These are phyloP conservation scores for Hypomecis atomaria DNA, from an alignment of 2,888 invertebrate genomes.

Conservation along the genomic window DNA sequence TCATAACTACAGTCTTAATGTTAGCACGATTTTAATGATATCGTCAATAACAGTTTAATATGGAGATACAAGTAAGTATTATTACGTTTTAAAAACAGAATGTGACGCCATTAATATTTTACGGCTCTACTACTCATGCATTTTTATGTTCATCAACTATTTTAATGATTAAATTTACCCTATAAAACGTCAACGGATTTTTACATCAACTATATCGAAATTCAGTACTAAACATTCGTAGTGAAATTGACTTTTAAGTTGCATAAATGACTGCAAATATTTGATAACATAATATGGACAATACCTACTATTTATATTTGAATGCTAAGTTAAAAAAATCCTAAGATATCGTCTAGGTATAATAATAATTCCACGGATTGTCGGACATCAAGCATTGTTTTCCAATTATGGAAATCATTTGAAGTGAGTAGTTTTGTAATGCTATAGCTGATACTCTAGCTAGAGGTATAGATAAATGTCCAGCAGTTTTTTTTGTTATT, in stretches of 20 bases:
- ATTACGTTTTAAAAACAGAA: slow-evolving; percentile 8
- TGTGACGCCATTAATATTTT: slow-evolving; percentile 8
- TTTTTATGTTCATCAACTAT: slow-evolving; percentile 11
- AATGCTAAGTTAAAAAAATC: no score
- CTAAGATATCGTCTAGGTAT: no score
- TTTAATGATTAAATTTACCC: slow-evolving; percentile 4
- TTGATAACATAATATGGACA: no score
- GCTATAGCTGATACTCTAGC: neutral
- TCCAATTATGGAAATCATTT: no score
- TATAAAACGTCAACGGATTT: slow-evolving; percentile 5
- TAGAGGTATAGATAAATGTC: neutral
- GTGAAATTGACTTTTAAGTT: no score
- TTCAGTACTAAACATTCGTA: no score
- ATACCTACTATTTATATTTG: no score
- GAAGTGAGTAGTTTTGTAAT: no score
- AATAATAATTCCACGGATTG: no score
- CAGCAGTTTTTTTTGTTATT: neutral
- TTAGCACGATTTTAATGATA: slow-evolving; percentile 9
- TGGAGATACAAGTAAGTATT: neutral
- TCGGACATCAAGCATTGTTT: no score
- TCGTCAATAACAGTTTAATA: slow-evolving; percentile 6
- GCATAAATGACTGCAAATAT: no score
- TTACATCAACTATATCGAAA: neutral
- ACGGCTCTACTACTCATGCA: neutral
- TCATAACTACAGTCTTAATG: neutral